Conservation (phyloP, 1,140 invertebrate genomes). For the Drosophila erecta region DNA sequence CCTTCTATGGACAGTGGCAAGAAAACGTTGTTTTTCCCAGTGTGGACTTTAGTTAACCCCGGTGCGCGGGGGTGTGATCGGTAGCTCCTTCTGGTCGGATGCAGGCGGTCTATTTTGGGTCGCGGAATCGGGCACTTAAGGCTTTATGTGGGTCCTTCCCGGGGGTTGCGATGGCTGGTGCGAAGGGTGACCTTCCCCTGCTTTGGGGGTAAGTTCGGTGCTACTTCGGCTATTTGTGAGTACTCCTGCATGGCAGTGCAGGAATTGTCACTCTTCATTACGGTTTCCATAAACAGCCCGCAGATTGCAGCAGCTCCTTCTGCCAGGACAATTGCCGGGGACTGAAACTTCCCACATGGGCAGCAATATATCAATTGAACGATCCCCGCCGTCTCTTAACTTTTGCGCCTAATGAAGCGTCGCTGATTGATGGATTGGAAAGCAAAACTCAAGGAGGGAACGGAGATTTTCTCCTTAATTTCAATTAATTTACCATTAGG, state of each 20-base stretch:
- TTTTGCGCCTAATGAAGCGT: constrained; percentile 49
- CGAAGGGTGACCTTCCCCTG: constrained; percentile 15
- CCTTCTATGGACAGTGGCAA: too few relatives aligned
- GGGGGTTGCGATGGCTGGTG: constrained; percentile 15
- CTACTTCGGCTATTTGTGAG: constrained; percentile 53
- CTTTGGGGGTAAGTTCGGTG: constrained; percentile 35
- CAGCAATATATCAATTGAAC: constrained; percentile 41
- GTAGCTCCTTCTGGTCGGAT: constrained; percentile 64
- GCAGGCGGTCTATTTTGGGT: constrained; percentile 65
- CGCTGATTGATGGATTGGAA: constrained; percentile 51
- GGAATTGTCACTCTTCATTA: constrained; percentile 73
- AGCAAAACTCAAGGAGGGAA: not conserved
- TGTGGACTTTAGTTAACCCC: constrained; percentile 9
- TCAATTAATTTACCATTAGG: constrained; percentile 41
- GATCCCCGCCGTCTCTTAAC: constrained; percentile 19
- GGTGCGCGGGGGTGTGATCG: constrained; percentile 36
- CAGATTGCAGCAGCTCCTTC: constrained; percentile 53
- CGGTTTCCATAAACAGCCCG: constrained; percentile 47
- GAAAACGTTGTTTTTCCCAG: not conserved
- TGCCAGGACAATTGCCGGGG: constrained; percentile 47
- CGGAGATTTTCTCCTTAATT: constrained; percentile 1
- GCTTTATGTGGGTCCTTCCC: constrained; percentile 58
- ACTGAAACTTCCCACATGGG: constrained; percentile 57
- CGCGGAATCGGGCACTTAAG: constrained; percentile 37
- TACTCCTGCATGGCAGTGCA: constrained; percentile 11